These are phyloP conservation scores for Leptodactylus fallax DNA, from an alignment of 2,797 vertebrate genomes.

Conservation along the genomic window DNA sequence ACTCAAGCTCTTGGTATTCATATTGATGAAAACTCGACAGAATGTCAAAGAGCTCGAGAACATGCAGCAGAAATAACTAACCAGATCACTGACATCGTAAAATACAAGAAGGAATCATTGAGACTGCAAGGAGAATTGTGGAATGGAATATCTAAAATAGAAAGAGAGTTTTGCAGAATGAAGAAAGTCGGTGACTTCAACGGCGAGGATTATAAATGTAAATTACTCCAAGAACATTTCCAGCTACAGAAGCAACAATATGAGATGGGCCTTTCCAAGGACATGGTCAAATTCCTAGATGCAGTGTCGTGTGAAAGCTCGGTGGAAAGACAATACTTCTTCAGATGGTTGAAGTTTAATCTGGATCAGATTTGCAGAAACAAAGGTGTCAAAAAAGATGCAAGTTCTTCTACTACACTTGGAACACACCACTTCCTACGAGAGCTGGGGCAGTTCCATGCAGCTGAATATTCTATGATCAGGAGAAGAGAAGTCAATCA, in stretches of 20 bases:
- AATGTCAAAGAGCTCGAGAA: background rate
- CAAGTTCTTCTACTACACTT: conserved; percentile 73
- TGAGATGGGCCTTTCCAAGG: no score
- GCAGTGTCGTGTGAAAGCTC: no score
- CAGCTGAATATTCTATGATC: conserved; percentile 71
- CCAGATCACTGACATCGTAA: background rate
- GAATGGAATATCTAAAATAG: background rate
- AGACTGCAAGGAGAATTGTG: background rate
- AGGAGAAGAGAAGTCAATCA: conserved; percentile 40
- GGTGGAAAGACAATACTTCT: no score
- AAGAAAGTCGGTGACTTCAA: no score
- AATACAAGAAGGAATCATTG: background rate
- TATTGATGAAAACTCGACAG: no score
- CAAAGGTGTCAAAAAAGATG: conserved; percentile 60
- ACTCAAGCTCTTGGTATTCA: no score
- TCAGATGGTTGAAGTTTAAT: no score
- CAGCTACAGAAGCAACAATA: no score
- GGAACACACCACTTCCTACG: conserved; percentile 84
- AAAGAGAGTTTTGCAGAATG: background rate
- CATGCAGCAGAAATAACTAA: background rate
- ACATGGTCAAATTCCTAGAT: no score
- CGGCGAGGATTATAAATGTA: no score
- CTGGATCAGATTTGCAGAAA: conserved; percentile 59
- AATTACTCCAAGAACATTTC: no score
- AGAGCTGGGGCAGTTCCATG: conserved; percentile 83